These are phyloP conservation scores for Orussus abietinus DNA, from an alignment of 1,140 invertebrate species.

Conservation along the genomic window DNA sequence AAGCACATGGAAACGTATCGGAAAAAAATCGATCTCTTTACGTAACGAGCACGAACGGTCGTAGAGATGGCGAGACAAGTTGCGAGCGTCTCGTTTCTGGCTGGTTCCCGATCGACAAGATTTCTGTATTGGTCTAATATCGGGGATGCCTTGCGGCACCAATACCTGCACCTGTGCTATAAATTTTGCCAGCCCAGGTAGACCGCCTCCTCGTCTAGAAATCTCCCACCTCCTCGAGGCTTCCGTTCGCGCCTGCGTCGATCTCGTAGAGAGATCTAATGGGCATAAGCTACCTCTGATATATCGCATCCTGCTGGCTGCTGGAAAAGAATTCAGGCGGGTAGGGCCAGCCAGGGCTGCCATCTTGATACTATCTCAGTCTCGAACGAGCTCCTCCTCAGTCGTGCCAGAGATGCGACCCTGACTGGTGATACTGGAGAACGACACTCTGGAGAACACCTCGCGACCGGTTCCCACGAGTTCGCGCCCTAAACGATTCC, in stretches of 20 bases:
- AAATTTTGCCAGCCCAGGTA: conserved; percentile 20
- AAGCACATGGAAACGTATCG: too few relatives aligned
- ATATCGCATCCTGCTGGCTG: conserved; percentile 21
- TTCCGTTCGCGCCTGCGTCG: conserved; percentile 18
- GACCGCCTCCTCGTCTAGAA: conserved; percentile 12
- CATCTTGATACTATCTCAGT: conserved; percentile 24
- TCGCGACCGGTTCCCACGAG: too few relatives aligned
- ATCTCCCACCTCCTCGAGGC: conserved; percentile 11
- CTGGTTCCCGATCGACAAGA: too few relatives aligned
- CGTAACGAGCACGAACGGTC: too few relatives aligned
- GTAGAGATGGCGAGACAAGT: too few relatives aligned
- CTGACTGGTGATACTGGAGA: conserved; percentile 16
- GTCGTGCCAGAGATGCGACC: conserved; percentile 38
- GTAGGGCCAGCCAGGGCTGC: conserved; percentile 18
- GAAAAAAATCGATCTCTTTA: too few relatives aligned
- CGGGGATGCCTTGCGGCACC: too few relatives aligned
- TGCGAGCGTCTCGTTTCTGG: too few relatives aligned
- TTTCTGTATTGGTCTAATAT: too few relatives aligned
- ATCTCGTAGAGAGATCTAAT: conserved; percentile 8
- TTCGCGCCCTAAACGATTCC: too few relatives aligned
- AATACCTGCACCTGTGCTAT: conserved; percentile 6
- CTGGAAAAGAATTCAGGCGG: conserved; percentile 39
- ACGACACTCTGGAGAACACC: conserved; percentile 1
- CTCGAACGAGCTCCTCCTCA: conserved; percentile 22
- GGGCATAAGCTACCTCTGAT: conserved; percentile 15